A percentile compares a stretch with the other conserved stretches of the same genome.
Conservation (phyloP, 2,797 vertebrate genomes). For the Macroramphosus scolopax region DNA sequence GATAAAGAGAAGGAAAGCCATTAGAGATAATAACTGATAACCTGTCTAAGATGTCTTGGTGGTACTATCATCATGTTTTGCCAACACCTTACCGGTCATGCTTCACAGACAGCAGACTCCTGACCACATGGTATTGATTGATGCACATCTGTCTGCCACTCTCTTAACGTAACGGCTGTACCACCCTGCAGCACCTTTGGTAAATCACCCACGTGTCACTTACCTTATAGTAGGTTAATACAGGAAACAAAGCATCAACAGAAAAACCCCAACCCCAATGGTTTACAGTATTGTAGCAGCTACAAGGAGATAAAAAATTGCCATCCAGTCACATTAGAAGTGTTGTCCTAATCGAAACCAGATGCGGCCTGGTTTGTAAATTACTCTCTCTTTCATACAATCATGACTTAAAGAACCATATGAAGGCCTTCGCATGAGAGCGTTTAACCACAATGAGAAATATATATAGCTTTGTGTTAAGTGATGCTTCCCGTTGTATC, state of each 20-base stretch:
- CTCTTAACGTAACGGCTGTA: neutral
- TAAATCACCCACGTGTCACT: conserved; percentile 32
- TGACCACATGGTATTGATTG: conserved; percentile 35
- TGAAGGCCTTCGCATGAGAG: conserved; percentile 34
- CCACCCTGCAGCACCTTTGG: conserved; percentile 18
- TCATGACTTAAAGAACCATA: conserved; percentile 32
- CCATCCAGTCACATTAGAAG: conserved; percentile 60
- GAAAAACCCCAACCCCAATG: conserved; percentile 31
- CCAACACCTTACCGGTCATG: neutral
- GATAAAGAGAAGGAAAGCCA: conserved; percentile 37
- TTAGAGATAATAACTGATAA: conserved; percentile 41
- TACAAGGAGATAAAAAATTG: conserved; percentile 47
- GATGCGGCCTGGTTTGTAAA: conserved; percentile 62
- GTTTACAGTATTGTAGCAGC: conserved; percentile 44
- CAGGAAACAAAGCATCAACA: conserved; percentile 34
- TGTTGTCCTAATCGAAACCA: conserved; percentile 66
- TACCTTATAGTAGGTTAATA: conserved; percentile 25
- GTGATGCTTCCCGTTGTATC: conserved; percentile 14
- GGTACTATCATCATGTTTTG: conserved; percentile 1
- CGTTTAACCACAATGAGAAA: conserved; percentile 23
- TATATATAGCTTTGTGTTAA: conserved; percentile 20
- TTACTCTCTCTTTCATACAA: conserved; percentile 21
- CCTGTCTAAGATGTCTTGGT: conserved; percentile 6
- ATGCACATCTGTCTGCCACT: conserved; percentile 25
- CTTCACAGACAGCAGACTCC: conserved; percentile 2